phyloP scores from a whole-genome alignment of 2,113 vertebrate species.

The Paramormyrops kingsleyae region DNA sequence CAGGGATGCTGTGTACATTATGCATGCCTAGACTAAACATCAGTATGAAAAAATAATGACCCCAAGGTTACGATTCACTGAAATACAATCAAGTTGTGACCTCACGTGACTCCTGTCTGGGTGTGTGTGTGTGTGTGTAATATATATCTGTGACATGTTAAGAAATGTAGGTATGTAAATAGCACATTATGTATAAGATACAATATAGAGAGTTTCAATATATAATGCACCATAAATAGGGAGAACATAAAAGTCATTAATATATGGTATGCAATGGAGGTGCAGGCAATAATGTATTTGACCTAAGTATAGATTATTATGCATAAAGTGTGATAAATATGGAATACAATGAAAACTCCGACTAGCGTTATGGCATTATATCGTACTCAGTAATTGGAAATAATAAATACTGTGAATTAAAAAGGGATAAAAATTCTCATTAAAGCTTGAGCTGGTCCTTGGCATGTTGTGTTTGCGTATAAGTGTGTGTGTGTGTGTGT shows the following conservation, averaged over 20 bases:
- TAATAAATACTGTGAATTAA: background rate
- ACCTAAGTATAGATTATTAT: background rate
- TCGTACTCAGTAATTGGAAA: background rate
- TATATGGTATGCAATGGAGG: too few species aligned
- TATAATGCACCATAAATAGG: background rate
- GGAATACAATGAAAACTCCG: background rate
- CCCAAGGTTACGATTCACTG: background rate
- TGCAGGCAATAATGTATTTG: background rate
- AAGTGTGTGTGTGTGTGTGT: background rate
- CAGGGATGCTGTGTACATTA: background rate
- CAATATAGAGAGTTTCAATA: background rate
- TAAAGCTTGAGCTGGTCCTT: background rate
- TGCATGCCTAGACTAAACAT: background rate
- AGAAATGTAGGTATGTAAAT: background rate
- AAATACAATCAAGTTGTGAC: conserved; percentile 2
- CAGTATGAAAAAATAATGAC: background rate
- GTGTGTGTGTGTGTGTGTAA: background rate
- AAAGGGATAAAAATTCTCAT: background rate
- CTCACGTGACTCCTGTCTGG: background rate
- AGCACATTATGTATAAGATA: background rate
- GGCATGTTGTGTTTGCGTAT: background rate
- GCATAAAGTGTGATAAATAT: background rate
- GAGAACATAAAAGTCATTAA: background rate
- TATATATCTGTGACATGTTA: background rate
- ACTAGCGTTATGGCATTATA: background rate